phyloP scores from a whole-genome alignment of 2,113 vertebrate species.

The Crotalus horridus region DNA sequence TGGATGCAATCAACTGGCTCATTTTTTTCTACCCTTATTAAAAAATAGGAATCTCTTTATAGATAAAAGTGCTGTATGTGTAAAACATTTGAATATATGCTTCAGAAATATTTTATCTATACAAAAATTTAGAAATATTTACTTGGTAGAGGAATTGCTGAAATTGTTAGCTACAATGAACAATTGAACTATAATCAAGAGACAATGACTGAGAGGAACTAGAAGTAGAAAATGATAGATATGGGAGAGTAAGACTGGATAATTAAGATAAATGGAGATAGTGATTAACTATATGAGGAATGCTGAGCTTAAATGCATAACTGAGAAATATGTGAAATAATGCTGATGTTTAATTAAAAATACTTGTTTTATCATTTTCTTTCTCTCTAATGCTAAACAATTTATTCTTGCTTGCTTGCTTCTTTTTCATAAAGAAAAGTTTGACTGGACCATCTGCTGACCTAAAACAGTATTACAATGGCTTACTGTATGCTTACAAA shows the following conservation, averaged over 20 bases:
- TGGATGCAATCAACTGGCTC: neutral
- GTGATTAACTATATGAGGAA: neutral
- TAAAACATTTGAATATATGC: neutral
- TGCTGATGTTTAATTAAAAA: neutral
- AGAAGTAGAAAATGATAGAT: neutral
- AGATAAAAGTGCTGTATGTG: neutral
- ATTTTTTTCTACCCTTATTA: neutral
- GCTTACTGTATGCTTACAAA: neutral
- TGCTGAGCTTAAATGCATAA: neutral
- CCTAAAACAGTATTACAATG: neutral
- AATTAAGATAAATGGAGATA: neutral
- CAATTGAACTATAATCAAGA: neutral
- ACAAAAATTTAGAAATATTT: neutral
- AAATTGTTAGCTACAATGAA: neutral
- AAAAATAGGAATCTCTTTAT: neutral
- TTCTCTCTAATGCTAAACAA: neutral
- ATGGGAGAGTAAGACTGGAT: neutral
- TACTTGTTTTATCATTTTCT: neutral
- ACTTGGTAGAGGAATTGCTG: neutral
- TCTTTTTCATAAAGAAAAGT: neutral
- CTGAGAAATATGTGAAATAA: neutral
- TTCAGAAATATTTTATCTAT: neutral
- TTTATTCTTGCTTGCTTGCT: neutral
- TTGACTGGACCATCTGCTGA: neutral
- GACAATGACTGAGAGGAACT: neutral